Evolutionary conservation across 2,797 vertebrate species (phyloP).

Genomic region (Harpagifer antarcticus): DNA sequence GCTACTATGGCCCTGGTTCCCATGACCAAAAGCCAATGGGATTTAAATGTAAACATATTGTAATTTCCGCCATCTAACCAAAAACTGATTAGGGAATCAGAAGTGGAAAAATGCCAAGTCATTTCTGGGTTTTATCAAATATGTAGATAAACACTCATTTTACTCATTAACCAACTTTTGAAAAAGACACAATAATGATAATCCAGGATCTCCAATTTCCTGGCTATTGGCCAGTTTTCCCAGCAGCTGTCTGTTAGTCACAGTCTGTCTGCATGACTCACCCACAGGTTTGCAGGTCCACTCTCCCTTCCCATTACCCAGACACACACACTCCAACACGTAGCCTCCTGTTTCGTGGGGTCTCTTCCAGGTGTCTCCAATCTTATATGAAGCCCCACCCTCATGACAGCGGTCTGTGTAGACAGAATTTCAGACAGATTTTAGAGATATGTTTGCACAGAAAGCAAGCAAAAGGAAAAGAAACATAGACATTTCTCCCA

Average conservation of each 20-base stretch:
- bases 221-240: background rate
- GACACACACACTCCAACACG: constrained; percentile 97
- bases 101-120: too few species aligned
- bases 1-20: too few species aligned
- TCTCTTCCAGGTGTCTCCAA: constrained; percentile 95
- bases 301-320: constrained; percentile 97
- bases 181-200: background rate
- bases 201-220: background rate
- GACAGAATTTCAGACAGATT: background rate
- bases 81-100: too few species aligned
- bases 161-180: background rate
- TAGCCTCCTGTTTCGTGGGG: constrained; percentile 94
- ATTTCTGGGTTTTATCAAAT: too few species aligned
- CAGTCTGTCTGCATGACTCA: constrained; percentile 74
- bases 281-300: constrained; percentile 98
- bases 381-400: constrained; percentile 95
- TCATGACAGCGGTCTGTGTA: constrained; percentile 96
- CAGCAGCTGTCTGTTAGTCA: constrained; percentile 17
- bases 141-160: background rate
- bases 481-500: constrained; percentile 33
- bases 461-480: background rate
- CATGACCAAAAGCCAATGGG: too few species aligned
- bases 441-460: constrained; percentile 3
- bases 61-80: too few species aligned
- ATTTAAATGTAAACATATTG: too few species aligned